Percentiles rank a stretch among this genome's conserved stretches.
These are phyloP conservation scores for Allenopithecus nigroviridis DNA, from an alignment of 2,797 vertebrate species.

Conservation along the genomic window DNA sequence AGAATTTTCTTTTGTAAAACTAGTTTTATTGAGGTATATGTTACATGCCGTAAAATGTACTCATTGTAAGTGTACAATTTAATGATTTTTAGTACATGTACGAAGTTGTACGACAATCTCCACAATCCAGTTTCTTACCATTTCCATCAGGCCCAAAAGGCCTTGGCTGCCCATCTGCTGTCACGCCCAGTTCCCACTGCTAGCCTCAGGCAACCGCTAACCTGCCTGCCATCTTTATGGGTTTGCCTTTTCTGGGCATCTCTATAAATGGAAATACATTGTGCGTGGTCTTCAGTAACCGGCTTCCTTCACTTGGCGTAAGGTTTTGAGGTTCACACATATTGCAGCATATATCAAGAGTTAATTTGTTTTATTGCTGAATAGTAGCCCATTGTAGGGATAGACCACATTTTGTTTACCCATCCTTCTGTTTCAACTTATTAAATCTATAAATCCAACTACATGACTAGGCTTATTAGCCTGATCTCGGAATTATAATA, in stretches of 20 bases:
- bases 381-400: background rate
- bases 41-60: background rate
- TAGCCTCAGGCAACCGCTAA: background rate
- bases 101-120: background rate
- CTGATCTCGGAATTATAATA: slow-evolving; percentile 2
- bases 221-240: background rate
- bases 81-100: too few relatives aligned
- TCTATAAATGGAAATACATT: background rate
- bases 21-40: background rate
- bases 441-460: slow-evolving; percentile 46
- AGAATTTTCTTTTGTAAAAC: background rate
- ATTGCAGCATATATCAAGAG: background rate
- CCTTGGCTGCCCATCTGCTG: background rate
- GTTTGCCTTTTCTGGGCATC: background rate
- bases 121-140: background rate
- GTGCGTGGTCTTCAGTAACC: background rate
- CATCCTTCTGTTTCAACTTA: background rate
- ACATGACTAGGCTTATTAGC: background rate
- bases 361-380: background rate
- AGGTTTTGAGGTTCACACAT: background rate
- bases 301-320: background rate
- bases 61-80: background rate
- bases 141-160: background rate
- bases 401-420: background rate
- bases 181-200: background rate